Percentiles rank a stretch among this genome's conserved stretches.
These are phyloP conservation scores for Anticlea derivata DNA, from an alignment of 2,888 invertebrate species.

Conservation along the genomic window DNA sequence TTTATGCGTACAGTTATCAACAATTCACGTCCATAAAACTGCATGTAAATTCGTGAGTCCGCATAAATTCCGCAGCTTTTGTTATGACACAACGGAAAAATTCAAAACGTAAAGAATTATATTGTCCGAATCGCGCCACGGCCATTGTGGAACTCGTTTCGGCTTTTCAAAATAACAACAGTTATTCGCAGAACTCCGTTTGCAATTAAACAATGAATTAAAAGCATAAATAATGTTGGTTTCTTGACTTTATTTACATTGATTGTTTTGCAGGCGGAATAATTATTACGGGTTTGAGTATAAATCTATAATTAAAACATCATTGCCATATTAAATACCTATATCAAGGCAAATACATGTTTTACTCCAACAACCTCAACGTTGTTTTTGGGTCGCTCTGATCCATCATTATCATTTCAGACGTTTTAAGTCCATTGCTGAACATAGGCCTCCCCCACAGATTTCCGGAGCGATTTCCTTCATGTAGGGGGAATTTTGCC, in stretches of 20 bases:
- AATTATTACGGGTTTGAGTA: not conserved
- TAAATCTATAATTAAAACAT: too few species aligned
- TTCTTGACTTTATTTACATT: conserved; percentile 2
- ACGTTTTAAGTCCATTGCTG: too few species aligned
- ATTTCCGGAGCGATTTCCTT: too few species aligned
- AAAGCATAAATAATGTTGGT: conserved; percentile 9
- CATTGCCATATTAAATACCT: too few species aligned
- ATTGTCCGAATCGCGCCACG: conserved; percentile 25
- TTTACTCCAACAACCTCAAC: too few species aligned
- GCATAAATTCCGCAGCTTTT: conserved; percentile 20
- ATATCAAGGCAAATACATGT: too few species aligned
- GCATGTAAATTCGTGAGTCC: conserved; percentile 15
- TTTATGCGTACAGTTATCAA: not conserved
- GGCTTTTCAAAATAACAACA: conserved; percentile 24
- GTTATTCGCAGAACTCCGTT: conserved; percentile 11
- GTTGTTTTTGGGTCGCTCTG: too few species aligned
- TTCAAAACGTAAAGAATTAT: conserved; percentile 29
- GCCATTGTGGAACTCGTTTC: conserved; percentile 24
- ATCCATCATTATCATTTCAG: too few species aligned
- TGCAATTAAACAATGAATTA: conserved; percentile 14
- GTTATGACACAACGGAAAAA: conserved; percentile 22
- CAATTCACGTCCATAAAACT: conserved; percentile 18
- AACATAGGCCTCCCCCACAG: too few species aligned
- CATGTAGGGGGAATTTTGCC: too few species aligned
- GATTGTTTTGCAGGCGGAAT: conserved; percentile 1